Base-by-base conservation (phyloP, 2,113 vertebrate genomes). In the Naja naja region DNA sequence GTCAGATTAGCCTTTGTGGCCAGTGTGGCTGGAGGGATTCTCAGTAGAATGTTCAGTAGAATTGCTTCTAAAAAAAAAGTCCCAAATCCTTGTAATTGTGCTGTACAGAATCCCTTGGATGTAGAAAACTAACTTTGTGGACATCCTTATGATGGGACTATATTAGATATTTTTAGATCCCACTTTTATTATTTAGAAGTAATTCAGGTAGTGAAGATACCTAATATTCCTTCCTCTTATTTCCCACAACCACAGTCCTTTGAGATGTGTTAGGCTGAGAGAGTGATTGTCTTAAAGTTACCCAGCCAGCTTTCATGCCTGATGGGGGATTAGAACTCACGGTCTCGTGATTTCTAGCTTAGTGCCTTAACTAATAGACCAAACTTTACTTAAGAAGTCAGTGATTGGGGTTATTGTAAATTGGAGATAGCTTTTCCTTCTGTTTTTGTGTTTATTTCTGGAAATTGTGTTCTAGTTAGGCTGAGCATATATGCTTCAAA, bases 341-440 rank as follows among this genome's bases (percentile, higher is more conserved):
- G 7, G 8, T 30, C 27, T 30, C 58, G 4, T 30, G 58, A 27
- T 64, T 64, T 64, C 58, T 64, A 30, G 58, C 27, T 64, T 64
- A 25, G 27, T 11, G 27, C 58, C 58, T 64, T 64, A 30, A 64
- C 10, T 64, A 30, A 64, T 64, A 64, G 58, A 64, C 9, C 27
- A 30, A 64, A 64, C 8, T 58, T 96, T 96, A 94, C 49, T 93
- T 89, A 94, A 93, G 93, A 94, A 93, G 95, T 93, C 49, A 0
- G 93, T 96, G 93, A 94, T 92, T 93, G 94, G 95, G 94, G 94
- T 96, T 95, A 96, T 95, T 96, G 96, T 95, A 94, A 95, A 86
- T 96, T 96, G 95, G 95, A 95, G 95, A 95, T 94, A 96, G 93
- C 91, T 92, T 96, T 96, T 90, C 64, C 30, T 93, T 39, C 92